Evolutionary conservation across 2,113 vertebrate genomes (phyloP).

Genomic region (Rhinichthys klamathensis): DNA sequence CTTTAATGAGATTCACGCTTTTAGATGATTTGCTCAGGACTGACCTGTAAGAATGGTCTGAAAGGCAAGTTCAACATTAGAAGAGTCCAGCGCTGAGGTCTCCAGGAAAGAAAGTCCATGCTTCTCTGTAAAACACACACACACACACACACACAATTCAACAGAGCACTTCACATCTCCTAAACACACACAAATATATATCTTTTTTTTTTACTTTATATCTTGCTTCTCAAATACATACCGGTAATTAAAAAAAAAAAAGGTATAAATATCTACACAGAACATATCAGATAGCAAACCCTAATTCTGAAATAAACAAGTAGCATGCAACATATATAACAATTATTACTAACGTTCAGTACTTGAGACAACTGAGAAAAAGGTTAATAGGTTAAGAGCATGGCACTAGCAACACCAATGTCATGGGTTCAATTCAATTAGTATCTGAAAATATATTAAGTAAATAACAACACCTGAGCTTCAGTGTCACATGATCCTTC

Average conservation of each 20-base stretch:
- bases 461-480: too few relatives aligned
- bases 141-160: background rate
- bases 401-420: background rate
- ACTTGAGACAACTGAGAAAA: background rate
- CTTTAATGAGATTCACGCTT: background rate
- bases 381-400: too few relatives aligned
- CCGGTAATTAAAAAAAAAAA: background rate
- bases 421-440: background rate
- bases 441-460: too few relatives aligned
- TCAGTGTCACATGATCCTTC: too few relatives aligned
- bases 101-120: slow-evolving; percentile 84
- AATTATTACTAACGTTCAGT: background rate
- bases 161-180: background rate
- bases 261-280: background rate
- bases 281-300: background rate
- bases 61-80: slow-evolving; percentile 84
- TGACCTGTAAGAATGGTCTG: slow-evolving; percentile 83
- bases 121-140: slow-evolving; percentile 75
- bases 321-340: background rate
- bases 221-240: background rate
- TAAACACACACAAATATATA: background rate
- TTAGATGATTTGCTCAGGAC: background rate
- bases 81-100: slow-evolving; percentile 85
- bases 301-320: background rate
- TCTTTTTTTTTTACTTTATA: background rate